Percentiles rank a stretch among this genome's conserved stretches.
Evolutionary conservation across 2,888 invertebrate genomes (phyloP).

Genomic region (Platycheirus albimanus): DNA sequence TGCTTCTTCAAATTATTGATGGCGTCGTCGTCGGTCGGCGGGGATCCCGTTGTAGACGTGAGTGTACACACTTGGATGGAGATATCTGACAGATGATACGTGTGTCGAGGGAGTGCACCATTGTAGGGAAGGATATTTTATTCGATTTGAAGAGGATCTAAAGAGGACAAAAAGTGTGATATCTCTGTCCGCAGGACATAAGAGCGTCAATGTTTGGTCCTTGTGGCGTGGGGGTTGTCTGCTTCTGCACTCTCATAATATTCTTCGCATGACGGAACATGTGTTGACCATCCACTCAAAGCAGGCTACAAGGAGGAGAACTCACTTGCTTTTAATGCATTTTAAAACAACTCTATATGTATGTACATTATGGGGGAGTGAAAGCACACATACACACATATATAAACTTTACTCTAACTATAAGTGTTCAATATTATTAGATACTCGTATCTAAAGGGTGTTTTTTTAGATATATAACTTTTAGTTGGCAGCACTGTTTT

Average conservation of each 20-base stretch:
- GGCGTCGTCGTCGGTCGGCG: neutral
- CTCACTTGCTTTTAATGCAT: conserved; percentile 60
- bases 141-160: conserved; percentile 59
- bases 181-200: conserved; percentile 58
- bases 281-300: conserved; percentile 69
- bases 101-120: conserved; percentile 52
- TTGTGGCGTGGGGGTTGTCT: conserved; percentile 47
- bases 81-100: conserved; percentile 67
- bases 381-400: neutral
- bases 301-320: conserved; percentile 46
- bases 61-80: conserved; percentile 18
- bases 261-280: conserved; percentile 47
- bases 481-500: too few relatives aligned
- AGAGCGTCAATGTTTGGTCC: conserved; percentile 66
- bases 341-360: conserved; percentile 30
- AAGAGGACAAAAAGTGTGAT: conserved; percentile 62
- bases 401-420: neutral
- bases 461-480: too few relatives aligned
- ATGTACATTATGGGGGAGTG: too few relatives aligned
- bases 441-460: too few relatives aligned
- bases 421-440: too few relatives aligned
- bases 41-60: conserved; percentile 10
- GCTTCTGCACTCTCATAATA: conserved; percentile 56
- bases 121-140: conserved; percentile 67
- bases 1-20: conserved; percentile 55